Base-by-base conservation (phyloP, 2,113 vertebrate species). In the Limanda limanda region DNA sequence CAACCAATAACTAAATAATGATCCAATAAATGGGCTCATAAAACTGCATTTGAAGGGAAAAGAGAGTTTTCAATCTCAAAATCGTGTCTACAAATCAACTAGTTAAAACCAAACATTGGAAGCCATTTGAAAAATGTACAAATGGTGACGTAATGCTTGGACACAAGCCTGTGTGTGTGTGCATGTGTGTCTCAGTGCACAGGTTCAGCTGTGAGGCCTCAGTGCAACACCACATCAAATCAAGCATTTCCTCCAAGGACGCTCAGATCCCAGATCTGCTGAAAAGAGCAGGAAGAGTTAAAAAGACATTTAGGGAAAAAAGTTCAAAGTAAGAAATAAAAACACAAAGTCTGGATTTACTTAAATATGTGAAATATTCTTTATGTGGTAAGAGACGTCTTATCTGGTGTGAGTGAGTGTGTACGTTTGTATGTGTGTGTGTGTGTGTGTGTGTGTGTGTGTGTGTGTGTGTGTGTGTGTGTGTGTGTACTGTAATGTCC, bases 221-320 rank as follows among this genome's bases (percentile, higher is more conserved):
- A 79, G 84, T 84, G 91, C 85, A 89, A 83, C 7, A 57, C 91
- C 85, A 92, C 85, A 93, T 94, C 93, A 91, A 94, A 92, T 91
- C 40, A 3, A 91, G 76, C 88, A 69, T 94, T 95, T 94, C 94
- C 90, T 94, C 72, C 72, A 71, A 77, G 4, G 83, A 31, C 1
- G 31, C 31, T 31, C 31, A 31, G 31, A 31, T 31, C 31, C 31
- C 31, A 31, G 92, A 93, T 87, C 72, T 84, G 67, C 56, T 61
- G 76, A 31, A 25, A 45, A 71, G 48, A 65, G 24, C 12, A 27
- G 21, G 66, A 87, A 86, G 82, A 88, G 75, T 81, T 69, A 12
- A 55, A 55, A 81, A 83, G 83, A 87, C 76, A 27, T 84, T 76
- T 27, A 71, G 71, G 74, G 72, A 83, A 76, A 72, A 23, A 60